Evolutionary conservation across 2,113 vertebrate genomes (phyloP), one percentile per base, ranked within the genome.

Genomic region (Phainopepla nitens): DNA sequence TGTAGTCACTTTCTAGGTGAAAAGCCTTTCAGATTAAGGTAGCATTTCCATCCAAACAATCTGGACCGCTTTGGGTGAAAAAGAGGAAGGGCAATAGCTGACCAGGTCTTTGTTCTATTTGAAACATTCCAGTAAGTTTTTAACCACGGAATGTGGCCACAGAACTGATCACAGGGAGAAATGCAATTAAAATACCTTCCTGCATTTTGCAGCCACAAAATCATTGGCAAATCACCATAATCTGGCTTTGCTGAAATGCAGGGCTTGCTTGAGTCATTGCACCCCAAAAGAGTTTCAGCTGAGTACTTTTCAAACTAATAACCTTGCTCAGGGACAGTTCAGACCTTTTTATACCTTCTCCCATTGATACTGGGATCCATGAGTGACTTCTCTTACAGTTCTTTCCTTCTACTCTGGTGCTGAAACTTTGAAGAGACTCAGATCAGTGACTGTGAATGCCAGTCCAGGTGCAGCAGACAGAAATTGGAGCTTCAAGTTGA

Each of bases 121-220:
- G 91, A 97, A 95, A 71, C 44, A 75, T 71, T 90, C 51, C 82
- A 69, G 66, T 78, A 82, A 92, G 72, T 81, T 77, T 93, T 92
- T 86, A 94, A 7, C 68, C 90, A 77, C 80, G 73, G 64, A 96
- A 72, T 57, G 89, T 2, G 22, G 87, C 61, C 94, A 81, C 39
- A 91, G 65, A 89, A 60, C 83, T 45, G 87, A 94, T 95, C 91
- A 78, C 80, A 94, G 77, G 76, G 94, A 81, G 71, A 94, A 91
- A 94, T 42, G 83, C 70, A 95, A 94, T 97, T 96, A 96, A 97
- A 97, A 97, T 95, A 89, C 87, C 93, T 94, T 84, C 77, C 94
- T 92, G 96, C 82, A 75, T 93, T 90, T 94, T 94, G 71, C 60
- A 92, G 90, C 90, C 77, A 9, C 88, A 97, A 94, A 95, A 90